These are phyloP conservation scores for Hypomecis atomaria DNA, from an alignment of 2,888 invertebrate species.

Conservation along the genomic window DNA sequence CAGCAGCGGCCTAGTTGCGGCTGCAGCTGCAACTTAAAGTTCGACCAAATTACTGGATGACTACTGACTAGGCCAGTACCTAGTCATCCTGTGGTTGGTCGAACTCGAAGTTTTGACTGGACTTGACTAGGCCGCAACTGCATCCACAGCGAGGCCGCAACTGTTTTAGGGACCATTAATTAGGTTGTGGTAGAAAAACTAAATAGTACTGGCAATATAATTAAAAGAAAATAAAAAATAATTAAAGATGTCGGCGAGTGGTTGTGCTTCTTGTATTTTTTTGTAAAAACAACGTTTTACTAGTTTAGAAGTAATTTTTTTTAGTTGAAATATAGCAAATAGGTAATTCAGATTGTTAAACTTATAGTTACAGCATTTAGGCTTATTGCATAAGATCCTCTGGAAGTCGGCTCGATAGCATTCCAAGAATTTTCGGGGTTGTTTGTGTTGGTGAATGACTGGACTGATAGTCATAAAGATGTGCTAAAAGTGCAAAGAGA, in stretches of 20 bases:
- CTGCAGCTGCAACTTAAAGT: too few species aligned
- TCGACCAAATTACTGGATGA: too few species aligned
- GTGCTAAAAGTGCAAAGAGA: conserved; percentile 69
- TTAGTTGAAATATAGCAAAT: conserved; percentile 14
- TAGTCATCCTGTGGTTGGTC: too few species aligned
- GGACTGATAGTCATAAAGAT: conserved; percentile 69
- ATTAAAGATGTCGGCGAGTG: conserved; percentile 72
- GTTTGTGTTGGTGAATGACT: conserved; percentile 75
- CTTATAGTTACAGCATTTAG: not conserved
- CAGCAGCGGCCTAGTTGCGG: too few species aligned
- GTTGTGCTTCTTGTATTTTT: conserved; percentile 68
- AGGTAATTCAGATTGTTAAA: conserved; percentile 6
- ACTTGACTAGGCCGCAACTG: too few species aligned
- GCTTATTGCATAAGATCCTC: conserved; percentile 30
- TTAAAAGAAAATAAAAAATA: conserved; percentile 32
- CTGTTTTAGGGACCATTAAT: too few species aligned
- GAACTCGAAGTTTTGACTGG: too few species aligned
- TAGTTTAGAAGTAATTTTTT: conserved; percentile 5
- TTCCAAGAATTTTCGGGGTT: conserved; percentile 66
- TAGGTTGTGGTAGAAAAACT: not conserved
- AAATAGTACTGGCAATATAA: conserved; percentile 6
- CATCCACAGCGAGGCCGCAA: too few species aligned
- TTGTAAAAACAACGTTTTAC: conserved; percentile 43
- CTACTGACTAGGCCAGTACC: too few species aligned
- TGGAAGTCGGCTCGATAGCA: conserved; percentile 60